Evolutionary conservation across 2,113 vertebrate genomes (phyloP).

Genomic region (Argyrosomus japonicus): DNA sequence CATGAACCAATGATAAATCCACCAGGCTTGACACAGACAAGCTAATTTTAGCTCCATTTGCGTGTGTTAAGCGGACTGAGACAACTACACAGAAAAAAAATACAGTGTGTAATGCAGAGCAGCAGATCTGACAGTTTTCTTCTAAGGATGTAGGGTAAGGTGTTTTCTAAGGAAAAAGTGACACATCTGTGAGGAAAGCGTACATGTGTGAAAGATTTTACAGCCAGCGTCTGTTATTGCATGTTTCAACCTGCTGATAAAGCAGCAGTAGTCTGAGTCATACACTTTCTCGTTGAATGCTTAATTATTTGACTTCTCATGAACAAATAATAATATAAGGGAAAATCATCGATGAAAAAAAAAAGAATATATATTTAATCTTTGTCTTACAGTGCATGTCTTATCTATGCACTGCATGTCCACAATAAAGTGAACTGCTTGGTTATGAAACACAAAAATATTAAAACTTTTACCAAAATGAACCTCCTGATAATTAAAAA

Average conservation of each 20-base stretch:
- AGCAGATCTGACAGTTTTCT: background rate
- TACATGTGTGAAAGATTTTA: background rate
- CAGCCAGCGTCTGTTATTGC: constrained; percentile 4
- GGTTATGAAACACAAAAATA: background rate
- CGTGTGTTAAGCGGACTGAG: constrained; percentile 24
- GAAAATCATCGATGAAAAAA: background rate
- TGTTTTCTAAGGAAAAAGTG: background rate
- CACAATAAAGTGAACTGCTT: background rate
- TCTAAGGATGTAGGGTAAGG: background rate
- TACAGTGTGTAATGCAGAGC: background rate
- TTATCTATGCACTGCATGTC: background rate
- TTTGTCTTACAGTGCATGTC: background rate
- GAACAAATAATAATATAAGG: background rate
- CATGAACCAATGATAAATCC: constrained; percentile 76
- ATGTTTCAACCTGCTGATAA: constrained; percentile 50
- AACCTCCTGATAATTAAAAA: background rate
- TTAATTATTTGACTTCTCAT: background rate
- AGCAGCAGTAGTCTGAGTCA: constrained; percentile 10
- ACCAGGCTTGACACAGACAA: constrained; percentile 39
- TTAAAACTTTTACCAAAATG: background rate
- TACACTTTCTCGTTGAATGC: background rate
- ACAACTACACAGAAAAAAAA: constrained; percentile 28
- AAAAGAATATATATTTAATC: background rate
- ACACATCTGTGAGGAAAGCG: constrained; percentile 1
- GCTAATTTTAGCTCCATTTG: constrained; percentile 73